Evolutionary conservation across 2,113 vertebrate species (phyloP).

Genomic region (Diphyllodes magnificus): DNA sequence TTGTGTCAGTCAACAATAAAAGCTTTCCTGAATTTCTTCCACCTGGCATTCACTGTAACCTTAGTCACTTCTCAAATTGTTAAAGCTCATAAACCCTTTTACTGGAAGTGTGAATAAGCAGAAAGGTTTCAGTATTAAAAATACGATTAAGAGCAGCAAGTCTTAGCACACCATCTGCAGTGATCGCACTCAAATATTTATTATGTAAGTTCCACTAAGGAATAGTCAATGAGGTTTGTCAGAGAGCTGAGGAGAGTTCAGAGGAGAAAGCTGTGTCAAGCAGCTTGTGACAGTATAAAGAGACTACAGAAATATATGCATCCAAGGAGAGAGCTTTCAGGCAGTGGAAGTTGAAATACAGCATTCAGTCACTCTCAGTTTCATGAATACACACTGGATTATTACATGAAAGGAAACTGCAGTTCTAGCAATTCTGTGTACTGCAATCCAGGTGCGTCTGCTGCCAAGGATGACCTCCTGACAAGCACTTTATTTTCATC

Average conservation of each 20-base stretch:
- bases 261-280: conserved; percentile 11
- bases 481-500: not conserved
- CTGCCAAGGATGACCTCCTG: not conserved
- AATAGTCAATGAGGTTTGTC: conserved; percentile 35
- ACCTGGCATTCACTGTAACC: not conserved
- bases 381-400: not conserved
- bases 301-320: conserved; percentile 18
- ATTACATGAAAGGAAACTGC: not conserved
- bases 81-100: not conserved
- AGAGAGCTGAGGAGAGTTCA: conserved; percentile 11
- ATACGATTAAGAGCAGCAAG: not conserved
- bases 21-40: not conserved
- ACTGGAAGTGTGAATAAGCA: not conserved
- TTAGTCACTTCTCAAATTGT: not conserved
- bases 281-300: conserved; percentile 25
- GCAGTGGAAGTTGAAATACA: not conserved
- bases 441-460: not conserved
- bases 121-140: conserved; percentile 2
- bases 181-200: conserved; percentile 10
- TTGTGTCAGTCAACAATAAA: not conserved
- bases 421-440: not conserved
- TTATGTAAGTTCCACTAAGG: not conserved
- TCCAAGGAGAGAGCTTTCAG: conserved; percentile 16
- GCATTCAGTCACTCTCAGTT: not conserved
- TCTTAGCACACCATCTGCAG: conserved; percentile 15